Evolutionary conservation across 2,888 invertebrate genomes (phyloP), one percentile per base, ranked within the genome.

Genomic region (Sinodicranocentrus sp.): DNA sequence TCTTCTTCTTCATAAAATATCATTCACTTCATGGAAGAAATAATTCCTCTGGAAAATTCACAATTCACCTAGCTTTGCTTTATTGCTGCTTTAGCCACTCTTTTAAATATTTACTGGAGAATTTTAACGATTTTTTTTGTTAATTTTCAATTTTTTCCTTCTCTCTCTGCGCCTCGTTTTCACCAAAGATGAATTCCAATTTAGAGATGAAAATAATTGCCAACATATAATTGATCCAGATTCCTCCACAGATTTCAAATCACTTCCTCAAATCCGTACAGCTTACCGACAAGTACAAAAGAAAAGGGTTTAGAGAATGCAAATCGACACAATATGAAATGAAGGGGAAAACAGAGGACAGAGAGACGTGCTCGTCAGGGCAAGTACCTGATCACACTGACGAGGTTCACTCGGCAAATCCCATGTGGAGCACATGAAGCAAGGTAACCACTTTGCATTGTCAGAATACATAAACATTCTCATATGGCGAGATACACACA

Each of bases 371-470:
- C 83, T 84, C 76, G 83, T 80, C 85, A 85, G 85, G 85, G 80
- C 85, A 84, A 84, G 85, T 85, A 85, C 87, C 85, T 85, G 83
- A 84, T 79, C 85, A 85, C 85, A 87, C 87, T 87, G 83, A 87
- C 70, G 65, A 71, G 39, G 52, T 23, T 79, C 54, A 68, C 57
- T 75, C 65, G 79, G 68, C 61, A 61, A 79, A 70, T 61, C 63
- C 71, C 78, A 79, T 79, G 78, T 79, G 78, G 43, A 70, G 61
- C 70, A 71, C 63, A 79, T 61, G 78, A 79, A 26, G 59, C 59
- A 59, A 63, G 75, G 65, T 48, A 65, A 63, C 44, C 10, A 8
- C 23, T 10, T 52, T 57, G 26, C 43, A 44, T 71, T 71, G 71
- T 63, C 39, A 33, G 39, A 17, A 67, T 52, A 26, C 17, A 73